phyloP scores from a whole-genome alignment of 2,888 invertebrate genomes.

The Eristalis pertinax region DNA sequence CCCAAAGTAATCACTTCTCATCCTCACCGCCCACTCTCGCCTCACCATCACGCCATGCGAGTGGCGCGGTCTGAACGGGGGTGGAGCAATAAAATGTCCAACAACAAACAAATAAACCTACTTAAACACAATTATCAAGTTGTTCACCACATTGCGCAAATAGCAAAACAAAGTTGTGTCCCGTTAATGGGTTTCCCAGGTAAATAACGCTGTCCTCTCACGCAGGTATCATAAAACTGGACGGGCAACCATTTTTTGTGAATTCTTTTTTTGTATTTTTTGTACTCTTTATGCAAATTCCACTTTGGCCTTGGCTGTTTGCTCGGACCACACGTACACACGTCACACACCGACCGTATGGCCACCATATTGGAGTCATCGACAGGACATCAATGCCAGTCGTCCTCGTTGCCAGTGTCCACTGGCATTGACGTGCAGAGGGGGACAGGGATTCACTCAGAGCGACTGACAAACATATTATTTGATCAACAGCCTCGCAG shows the following conservation, averaged over 20 bases:
- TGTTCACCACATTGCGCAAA: constrained; percentile 60
- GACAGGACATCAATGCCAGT: constrained; percentile 30
- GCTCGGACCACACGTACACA: constrained; percentile 10
- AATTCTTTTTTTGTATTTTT: constrained; percentile 5
- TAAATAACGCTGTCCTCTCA: constrained; percentile 34
- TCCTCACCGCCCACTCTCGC: neutral
- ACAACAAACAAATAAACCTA: constrained; percentile 48
- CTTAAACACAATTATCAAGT: constrained; percentile 61
- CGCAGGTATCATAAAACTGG: constrained; percentile 33
- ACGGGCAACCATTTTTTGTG: neutral
- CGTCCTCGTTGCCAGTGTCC: neutral
- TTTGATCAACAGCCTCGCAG: constrained; percentile 51
- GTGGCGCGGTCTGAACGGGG: neutral
- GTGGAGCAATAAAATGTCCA: constrained; percentile 16
- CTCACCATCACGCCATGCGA: neutral
- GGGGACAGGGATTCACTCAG: constrained; percentile 18
- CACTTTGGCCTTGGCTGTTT: constrained; percentile 34
- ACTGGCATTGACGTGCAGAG: neutral
- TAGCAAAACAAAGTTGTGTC: constrained; percentile 58
- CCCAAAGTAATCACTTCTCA: constrained; percentile 6
- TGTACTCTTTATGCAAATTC: constrained; percentile 15
- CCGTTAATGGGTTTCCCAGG: constrained; percentile 48
- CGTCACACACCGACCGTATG: constrained; percentile 13
- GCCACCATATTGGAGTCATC: constrained; percentile 28
- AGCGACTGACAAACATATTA: constrained; percentile 34